Evolutionary conservation across 92 coral and sea anemone genomes (phyloP).

Genomic region (Isaurus tuberculatus): DNA sequence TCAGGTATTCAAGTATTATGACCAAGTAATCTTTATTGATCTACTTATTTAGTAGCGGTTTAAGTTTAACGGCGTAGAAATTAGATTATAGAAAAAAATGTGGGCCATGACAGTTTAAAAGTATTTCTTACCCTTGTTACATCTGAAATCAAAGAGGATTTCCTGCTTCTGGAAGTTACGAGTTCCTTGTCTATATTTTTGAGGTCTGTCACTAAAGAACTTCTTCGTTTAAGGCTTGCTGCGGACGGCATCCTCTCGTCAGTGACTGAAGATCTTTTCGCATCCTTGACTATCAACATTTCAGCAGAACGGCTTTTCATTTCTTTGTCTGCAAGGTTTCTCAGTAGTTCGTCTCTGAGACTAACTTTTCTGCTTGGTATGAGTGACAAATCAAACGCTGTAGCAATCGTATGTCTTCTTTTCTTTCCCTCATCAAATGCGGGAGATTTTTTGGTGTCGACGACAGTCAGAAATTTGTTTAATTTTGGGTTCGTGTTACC

Average conservation of each 20-base stretch:
- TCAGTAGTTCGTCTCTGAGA: conserved; percentile 34
- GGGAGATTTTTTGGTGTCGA: conserved; percentile 1
- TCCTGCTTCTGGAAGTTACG: not conserved
- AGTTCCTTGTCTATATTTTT: not conserved
- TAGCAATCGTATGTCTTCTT: conserved; percentile 18
- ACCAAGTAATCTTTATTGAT: no score
- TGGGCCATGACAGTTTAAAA: not conserved
- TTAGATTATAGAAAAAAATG: not conserved
- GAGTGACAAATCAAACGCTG: conserved; percentile 27
- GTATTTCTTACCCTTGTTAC: conserved; percentile 1
- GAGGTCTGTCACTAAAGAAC: conserved; percentile 29
- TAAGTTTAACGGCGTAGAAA: no score
- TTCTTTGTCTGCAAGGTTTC: conserved; percentile 44
- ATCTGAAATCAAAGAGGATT: conserved; percentile 37
- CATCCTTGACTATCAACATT: not conserved
- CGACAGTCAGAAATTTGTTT: not conserved
- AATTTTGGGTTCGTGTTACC: conserved; percentile 3
- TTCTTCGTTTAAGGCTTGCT: not conserved
- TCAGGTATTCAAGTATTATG: no score
- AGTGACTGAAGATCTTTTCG: not conserved
- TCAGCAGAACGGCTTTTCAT: conserved; percentile 45
- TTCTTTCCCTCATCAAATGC: conserved; percentile 15
- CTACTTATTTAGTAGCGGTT: no score
- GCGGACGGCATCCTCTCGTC: not conserved
- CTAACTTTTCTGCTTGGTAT: conserved; percentile 34